Evolutionary conservation across 2,113 vertebrate species (phyloP), one percentile per base, ranked within the genome.

Genomic region (Polypterus senegalus): DNA sequence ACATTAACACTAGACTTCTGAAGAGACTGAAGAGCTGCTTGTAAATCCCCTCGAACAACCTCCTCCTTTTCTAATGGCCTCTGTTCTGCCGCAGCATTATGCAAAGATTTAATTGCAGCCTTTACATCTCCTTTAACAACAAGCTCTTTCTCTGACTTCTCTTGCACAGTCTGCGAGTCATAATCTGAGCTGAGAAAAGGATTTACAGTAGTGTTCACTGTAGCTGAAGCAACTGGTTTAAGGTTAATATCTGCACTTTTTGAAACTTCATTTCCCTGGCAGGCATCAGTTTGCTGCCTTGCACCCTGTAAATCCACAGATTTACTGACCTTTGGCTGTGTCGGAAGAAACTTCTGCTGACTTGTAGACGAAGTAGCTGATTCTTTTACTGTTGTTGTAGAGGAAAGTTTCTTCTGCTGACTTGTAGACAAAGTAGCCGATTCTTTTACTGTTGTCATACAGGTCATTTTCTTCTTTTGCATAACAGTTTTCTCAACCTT

Each of bases 291-390:
- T 54, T 79, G 77, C 9, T 71, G 71, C 73, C 73, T 71, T 70
- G 66, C 73, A 72, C 71, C 79, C 68, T 77, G 79, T 73, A 71
- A 70, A 76, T 79, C 83, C 72, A 83, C 75, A 66, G 86, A 75
- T 75, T 81, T 83, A 97, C 94, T 97, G 90, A 97, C 94, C 93
- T 98, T 92, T 89, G 79, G 70, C 74, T 78, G 81, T 76, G 81
- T 79, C 59, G 80, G 54, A 68, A 76, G 46, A 59, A 68, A 78
- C 75, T 73, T 74, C 74, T 74, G 71, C 70, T 80, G 70, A 63
- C 54, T 56, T 48, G 4, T 1, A 9, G 57, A 62, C 46, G 57
- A 51, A 48, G 49, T 27, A 27, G 27, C 27, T 27, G 27, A 27
- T 27, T 27, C 27, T 27, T 27, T 27, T 27, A 27, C 27, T 27